A percentile compares a stretch with the other conserved stretches of the same genome.
These are phyloP conservation scores for Panagrolaimus sp. DNA, from an alignment of 1,140 invertebrate genomes.

Conservation along the genomic window DNA sequence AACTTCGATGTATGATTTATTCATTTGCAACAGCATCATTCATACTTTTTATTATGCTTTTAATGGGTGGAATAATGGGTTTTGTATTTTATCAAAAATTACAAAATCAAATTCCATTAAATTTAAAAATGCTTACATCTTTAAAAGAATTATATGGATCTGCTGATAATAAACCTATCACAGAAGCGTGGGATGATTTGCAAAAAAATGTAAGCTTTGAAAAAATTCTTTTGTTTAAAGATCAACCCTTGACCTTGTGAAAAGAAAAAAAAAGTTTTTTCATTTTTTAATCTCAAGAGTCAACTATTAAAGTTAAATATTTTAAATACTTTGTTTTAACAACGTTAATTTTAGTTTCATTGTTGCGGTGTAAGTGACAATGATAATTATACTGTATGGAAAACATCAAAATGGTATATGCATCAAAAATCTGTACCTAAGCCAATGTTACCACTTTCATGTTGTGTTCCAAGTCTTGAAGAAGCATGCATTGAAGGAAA, in stretches of 20 bases:
- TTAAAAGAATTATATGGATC: conserved; percentile 51
- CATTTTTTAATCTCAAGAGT: too few relatives aligned
- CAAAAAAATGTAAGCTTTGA: conserved; percentile 44
- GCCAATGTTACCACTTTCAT: conserved; percentile 40
- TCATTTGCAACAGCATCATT: conserved; percentile 50
- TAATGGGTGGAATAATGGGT: conserved; percentile 56
- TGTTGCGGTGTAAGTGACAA: conserved; percentile 58
- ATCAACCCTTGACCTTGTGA: conserved; percentile 10
- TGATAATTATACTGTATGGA: conserved; percentile 48
- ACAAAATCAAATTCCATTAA: conserved; percentile 48
- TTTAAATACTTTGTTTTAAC: neutral
- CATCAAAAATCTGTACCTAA: conserved; percentile 44
- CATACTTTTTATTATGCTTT: conserved; percentile 55
- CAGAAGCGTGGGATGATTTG: conserved; percentile 52
- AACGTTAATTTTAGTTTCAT: conserved; percentile 41
- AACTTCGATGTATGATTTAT: conserved; percentile 53
- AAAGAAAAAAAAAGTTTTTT: too few relatives aligned
- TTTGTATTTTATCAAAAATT: conserved; percentile 53
- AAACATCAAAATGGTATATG: conserved; percentile 58
- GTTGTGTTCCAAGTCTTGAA: conserved; percentile 28
- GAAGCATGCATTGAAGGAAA: neutral
- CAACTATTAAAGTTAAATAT: too few relatives aligned
- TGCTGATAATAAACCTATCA: conserved; percentile 45
- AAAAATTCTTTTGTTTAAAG: neutral
- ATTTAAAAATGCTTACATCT: conserved; percentile 56